A percentile compares a stretch with the other conserved stretches of the same genome.
phyloP scores from a whole-genome alignment of 2,113 vertebrate genomes.

The Alouatta palliata region DNA sequence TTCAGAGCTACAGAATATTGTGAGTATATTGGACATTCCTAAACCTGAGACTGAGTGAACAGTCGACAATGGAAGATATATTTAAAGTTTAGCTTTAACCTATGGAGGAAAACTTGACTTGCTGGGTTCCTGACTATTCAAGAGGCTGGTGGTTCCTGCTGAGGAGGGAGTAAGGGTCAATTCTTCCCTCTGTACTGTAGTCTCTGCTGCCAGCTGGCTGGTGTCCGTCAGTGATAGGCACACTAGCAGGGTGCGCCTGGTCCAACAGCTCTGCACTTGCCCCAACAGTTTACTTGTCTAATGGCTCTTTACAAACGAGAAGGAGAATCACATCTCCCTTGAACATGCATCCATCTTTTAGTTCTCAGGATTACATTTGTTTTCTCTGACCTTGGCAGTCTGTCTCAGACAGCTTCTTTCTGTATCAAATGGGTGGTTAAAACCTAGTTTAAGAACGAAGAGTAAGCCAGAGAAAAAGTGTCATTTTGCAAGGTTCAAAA shows the following conservation, averaged over 20 bases:
- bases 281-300: constrained; percentile 60
- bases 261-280: neutral
- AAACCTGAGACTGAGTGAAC: neutral
- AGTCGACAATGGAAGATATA: neutral
- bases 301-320: neutral
- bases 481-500: neutral
- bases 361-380: neutral
- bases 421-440: constrained; percentile 11
- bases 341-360: neutral
- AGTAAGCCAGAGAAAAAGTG: neutral
- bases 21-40: neutral
- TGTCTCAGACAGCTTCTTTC: neutral
- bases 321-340: neutral
- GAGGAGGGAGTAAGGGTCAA: neutral
- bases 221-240: constrained; percentile 43
- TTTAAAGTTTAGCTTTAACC: neutral
- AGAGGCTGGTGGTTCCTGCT: neutral
- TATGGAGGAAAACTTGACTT: neutral
- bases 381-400: constrained; percentile 19
- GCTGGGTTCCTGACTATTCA: neutral
- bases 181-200: neutral
- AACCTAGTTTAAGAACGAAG: constrained; percentile 20
- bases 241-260: neutral
- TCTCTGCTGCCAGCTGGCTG: constrained; percentile 29
- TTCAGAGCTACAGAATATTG: neutral